Evolutionary conservation across 2,888 invertebrate genomes (phyloP).

Genomic region (Autographa gamma): DNA sequence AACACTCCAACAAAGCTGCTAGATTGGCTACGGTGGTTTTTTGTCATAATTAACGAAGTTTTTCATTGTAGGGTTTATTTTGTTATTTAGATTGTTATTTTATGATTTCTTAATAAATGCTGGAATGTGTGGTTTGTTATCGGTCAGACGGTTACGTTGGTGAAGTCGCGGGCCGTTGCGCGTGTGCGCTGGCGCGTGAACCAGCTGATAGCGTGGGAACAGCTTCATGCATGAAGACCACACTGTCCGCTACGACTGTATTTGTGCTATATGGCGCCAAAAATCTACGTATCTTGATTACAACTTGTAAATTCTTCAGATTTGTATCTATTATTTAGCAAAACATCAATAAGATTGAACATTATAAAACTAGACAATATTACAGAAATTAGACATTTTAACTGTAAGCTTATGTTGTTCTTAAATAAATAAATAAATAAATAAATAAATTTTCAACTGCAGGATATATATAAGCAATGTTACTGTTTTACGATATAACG

Average conservation of each 20-base stretch:
- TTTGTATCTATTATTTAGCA: background rate
- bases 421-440: too few relatives aligned
- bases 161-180: conserved; percentile 71
- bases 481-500: conserved; percentile 4
- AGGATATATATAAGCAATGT: background rate
- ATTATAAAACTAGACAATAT: background rate
- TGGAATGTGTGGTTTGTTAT: conserved; percentile 51
- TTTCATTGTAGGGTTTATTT: conserved; percentile 9
- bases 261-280: conserved; percentile 51
- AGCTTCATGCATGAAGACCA: conserved; percentile 70
- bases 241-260: conserved; percentile 33
- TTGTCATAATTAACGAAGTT: conserved; percentile 19
- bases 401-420: too few relatives aligned
- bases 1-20: conserved; percentile 33
- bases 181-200: conserved; percentile 79
- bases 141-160: conserved; percentile 64
- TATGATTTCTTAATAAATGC: conserved; percentile 15
- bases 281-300: conserved; percentile 33
- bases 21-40: conserved; percentile 31
- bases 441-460: too few relatives aligned
- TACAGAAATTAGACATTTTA: background rate
- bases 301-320: conserved; percentile 13
- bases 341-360: background rate
- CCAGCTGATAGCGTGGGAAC: conserved; percentile 86
- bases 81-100: conserved; percentile 18